phyloP scores from a whole-genome alignment of 1,140 invertebrate species.

The Drosophila serrata region DNA sequence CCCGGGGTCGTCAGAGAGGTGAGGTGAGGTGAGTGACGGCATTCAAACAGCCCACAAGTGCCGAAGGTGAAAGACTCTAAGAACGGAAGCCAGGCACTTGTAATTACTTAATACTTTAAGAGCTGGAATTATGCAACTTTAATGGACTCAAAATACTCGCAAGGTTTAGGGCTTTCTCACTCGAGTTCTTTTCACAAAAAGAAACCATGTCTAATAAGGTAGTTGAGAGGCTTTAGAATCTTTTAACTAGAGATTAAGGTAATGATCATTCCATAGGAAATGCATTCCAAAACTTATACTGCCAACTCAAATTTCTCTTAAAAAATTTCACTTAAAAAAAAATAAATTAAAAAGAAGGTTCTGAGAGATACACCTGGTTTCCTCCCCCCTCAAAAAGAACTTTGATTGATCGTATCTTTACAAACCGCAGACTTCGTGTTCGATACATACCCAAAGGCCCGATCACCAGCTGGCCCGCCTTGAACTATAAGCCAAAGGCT shows the following conservation, averaged over 20 bases:
- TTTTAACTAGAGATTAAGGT: background rate
- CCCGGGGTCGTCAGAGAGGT: constrained; percentile 21
- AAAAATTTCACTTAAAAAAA: background rate
- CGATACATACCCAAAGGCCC: constrained; percentile 40
- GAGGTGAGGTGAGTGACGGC: constrained; percentile 9
- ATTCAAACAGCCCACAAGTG: constrained; percentile 16
- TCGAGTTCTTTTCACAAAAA: background rate
- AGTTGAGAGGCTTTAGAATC: background rate
- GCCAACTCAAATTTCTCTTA: background rate
- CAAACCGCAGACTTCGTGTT: constrained; percentile 19
- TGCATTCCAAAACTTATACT: background rate
- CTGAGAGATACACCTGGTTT: constrained; percentile 4
- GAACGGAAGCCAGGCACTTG: constrained; percentile 19
- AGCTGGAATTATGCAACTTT: constrained; percentile 16
- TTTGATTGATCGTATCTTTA: constrained; percentile 39
- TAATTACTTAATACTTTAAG: constrained; percentile 22
- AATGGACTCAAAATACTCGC: background rate
- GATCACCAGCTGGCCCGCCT: constrained; percentile 26
- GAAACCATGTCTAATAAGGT: no score
- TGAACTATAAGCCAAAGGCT: constrained; percentile 38
- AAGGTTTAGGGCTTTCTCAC: background rate
- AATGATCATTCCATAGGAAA: background rate
- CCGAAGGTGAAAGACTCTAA: constrained; percentile 27
- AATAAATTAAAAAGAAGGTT: background rate
- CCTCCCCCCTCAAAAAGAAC: background rate